Evolutionary conservation across 2,888 invertebrate species (phyloP).

Genomic region (Leptinotarsa tumamoca): DNA sequence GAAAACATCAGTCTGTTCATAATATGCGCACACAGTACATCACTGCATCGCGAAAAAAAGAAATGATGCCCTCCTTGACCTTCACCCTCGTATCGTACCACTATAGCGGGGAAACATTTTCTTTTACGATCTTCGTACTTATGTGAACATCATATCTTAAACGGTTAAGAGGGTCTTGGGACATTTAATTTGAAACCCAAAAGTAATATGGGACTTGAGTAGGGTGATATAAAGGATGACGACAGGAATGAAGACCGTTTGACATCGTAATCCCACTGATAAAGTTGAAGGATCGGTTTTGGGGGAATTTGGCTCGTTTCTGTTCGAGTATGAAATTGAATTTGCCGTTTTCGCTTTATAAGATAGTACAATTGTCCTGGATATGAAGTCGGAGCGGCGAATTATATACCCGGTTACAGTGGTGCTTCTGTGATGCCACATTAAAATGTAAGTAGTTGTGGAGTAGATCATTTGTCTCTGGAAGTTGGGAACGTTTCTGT

Average conservation of each 20-base stretch:
- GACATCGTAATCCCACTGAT: slow-evolving; percentile 28
- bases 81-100: background rate
- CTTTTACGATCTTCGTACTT: slow-evolving; percentile 34
- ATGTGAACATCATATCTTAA: slow-evolving; percentile 37
- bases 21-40: too few species aligned
- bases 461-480: too few species aligned
- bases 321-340: slow-evolving; percentile 26
- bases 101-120: slow-evolving; percentile 12
- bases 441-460: too few species aligned
- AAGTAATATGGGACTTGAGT: slow-evolving; percentile 28
- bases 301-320: background rate
- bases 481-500: too few species aligned
- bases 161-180: slow-evolving; percentile 28
- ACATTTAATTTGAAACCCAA: slow-evolving; percentile 33
- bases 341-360: slow-evolving; percentile 8
- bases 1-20: too few species aligned
- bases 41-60: too few species aligned
- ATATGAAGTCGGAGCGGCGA: background rate
- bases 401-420: background rate
- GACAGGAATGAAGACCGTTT: slow-evolving; percentile 28
- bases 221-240: slow-evolving; percentile 26
- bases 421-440: background rate
- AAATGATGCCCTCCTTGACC: background rate
- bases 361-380: background rate
- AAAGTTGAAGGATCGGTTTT: slow-evolving; percentile 17